Evolutionary conservation across 2,797 vertebrate species (phyloP).

Genomic region (Orientallactaga sibirica): DNA sequence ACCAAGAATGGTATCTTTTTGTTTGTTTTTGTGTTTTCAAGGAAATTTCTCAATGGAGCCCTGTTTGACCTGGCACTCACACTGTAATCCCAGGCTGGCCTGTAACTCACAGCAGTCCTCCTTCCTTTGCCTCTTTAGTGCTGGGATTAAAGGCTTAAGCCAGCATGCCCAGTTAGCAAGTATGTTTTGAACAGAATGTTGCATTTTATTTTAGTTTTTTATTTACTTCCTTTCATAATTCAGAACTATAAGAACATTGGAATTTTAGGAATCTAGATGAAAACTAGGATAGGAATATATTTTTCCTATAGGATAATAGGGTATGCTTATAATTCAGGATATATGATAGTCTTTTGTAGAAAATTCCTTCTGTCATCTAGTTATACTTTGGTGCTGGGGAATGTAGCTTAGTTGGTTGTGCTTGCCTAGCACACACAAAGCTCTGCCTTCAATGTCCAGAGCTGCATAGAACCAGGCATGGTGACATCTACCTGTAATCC

Average conservation of each 20-base stretch:
- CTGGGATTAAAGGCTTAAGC: no score
- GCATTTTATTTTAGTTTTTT: neutral
- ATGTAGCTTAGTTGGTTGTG: no score
- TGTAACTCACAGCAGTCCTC: no score
- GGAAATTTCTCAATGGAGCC: no score
- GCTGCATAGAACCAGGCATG: no score
- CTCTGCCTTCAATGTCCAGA: no score
- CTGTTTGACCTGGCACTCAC: no score
- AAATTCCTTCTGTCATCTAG: slow-evolving; percentile 25
- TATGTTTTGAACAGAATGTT: slow-evolving; percentile 49
- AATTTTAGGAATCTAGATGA: slow-evolving; percentile 21
- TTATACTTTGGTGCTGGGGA: neutral
- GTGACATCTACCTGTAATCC: no score
- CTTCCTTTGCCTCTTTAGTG: no score
- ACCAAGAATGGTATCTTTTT: neutral
- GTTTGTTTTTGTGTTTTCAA: no score
- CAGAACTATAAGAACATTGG: neutral
- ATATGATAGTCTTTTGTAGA: slow-evolving; percentile 20
- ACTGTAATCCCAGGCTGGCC: no score
- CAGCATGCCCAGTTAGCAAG: neutral
- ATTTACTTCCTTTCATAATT: slow-evolving; percentile 41
- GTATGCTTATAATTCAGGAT: neutral
- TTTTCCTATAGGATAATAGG: neutral
- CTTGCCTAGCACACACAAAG: no score
- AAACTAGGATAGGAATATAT: slow-evolving; percentile 35